Percentiles rank a stretch among this genome's conserved stretches.
These are phyloP conservation scores for Hedychridium roseum DNA, from an alignment of 2,888 invertebrate genomes.

Conservation along the genomic window DNA sequence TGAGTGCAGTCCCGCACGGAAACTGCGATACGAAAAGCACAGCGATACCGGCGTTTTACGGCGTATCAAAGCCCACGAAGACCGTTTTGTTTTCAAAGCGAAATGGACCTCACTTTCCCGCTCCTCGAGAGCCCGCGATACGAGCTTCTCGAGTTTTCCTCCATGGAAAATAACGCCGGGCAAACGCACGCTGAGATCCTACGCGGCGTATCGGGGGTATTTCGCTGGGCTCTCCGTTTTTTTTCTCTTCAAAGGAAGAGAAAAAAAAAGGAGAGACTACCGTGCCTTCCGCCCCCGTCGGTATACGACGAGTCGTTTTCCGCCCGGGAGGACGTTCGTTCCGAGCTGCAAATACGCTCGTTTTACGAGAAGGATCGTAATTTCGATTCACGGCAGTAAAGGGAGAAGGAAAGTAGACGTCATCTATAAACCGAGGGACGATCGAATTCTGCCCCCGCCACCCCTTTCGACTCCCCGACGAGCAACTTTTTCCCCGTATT, in stretches of 20 bases:
- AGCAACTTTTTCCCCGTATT: no score
- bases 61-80: no score
- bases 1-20: no score
- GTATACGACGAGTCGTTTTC: conserved; percentile 24
- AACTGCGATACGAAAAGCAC: no score
- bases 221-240: conserved; percentile 1
- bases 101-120: no score
- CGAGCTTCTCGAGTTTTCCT: not conserved
- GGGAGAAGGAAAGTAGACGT: conserved; percentile 22
- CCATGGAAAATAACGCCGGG: not conserved
- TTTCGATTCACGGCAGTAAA: conserved; percentile 36
- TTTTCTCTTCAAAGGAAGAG: conserved; percentile 8
- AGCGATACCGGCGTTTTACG: no score
- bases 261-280: conserved; percentile 8
- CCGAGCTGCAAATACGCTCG: conserved; percentile 17
- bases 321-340: conserved; percentile 17
- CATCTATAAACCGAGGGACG: conserved; percentile 33
- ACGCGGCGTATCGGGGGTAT: not conserved
- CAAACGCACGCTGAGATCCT: no score
- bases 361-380: conserved; percentile 42
- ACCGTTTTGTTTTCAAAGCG: no score
- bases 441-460: conserved; percentile 30
- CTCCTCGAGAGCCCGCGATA: no score
- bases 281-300: conserved; percentile 9
- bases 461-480: no score